Conservation (phyloP, 2,888 invertebrate species). For the Cyrtodaria siliqua region DNA sequence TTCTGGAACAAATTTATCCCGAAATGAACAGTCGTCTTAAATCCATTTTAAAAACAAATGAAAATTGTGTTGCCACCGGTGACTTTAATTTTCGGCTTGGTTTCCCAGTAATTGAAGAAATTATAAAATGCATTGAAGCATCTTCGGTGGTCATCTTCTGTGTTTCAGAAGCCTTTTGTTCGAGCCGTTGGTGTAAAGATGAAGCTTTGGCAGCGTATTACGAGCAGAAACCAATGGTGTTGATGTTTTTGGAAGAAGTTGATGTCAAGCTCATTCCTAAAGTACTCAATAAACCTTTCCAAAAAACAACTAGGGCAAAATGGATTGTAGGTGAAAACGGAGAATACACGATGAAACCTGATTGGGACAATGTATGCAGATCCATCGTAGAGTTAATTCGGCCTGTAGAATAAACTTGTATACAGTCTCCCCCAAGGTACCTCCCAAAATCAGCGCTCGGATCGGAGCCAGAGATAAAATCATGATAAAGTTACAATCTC, state of each 20-base stretch:
- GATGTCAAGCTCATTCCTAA: constrained; percentile 22
- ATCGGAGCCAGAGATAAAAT: too few species aligned
- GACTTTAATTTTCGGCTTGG: constrained; percentile 11
- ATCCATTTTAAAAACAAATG: neutral
- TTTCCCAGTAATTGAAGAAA: constrained; percentile 13
- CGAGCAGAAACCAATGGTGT: constrained; percentile 19
- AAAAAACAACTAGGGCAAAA: neutral
- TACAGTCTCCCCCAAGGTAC: too few species aligned
- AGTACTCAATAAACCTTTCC: constrained; percentile 10
- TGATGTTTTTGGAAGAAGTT: constrained; percentile 31
- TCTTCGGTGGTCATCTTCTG: constrained; percentile 19
- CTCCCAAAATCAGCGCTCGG: too few species aligned
- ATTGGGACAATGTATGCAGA: constrained; percentile 8
- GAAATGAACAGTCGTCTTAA: constrained; percentile 1
- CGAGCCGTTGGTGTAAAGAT: constrained; percentile 23
- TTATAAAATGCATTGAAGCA: constrained; percentile 16
- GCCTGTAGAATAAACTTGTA: too few species aligned
- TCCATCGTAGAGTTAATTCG: neutral
- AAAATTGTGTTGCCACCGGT: constrained; percentile 17
- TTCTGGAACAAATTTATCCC: neutral
- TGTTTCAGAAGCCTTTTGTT: constrained; percentile 20
- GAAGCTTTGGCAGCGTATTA: constrained; percentile 17
- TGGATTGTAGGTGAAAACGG: too few species aligned
- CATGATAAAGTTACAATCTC: too few species aligned
- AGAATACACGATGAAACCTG: neutral